A percentile compares a stretch with the other conserved stretches of the same genome.
Conservation (phyloP, 2,797 vertebrate species). For the Steatocranus sp. region DNA sequence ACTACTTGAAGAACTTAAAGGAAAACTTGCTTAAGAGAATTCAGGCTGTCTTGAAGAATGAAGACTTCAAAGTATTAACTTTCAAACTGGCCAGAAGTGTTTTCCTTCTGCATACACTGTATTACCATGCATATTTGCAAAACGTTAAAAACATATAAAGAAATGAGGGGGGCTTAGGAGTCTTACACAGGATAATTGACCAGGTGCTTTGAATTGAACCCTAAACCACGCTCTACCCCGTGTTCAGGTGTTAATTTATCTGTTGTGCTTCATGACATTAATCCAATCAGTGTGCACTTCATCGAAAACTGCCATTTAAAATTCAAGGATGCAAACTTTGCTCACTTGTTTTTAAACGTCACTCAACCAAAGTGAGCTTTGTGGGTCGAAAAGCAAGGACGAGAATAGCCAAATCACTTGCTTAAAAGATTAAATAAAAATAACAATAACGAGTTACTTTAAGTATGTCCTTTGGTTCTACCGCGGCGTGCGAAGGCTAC, state of each 20-base stretch:
- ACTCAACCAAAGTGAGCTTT: fast-evolving
- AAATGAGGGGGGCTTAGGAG: neutral
- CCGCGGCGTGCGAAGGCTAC: neutral
- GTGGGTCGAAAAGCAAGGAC: fast-evolving
- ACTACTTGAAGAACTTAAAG: neutral
- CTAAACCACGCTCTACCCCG: neutral
- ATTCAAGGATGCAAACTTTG: fast-evolving
- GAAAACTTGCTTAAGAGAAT: neutral
- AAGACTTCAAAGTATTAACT: neutral
- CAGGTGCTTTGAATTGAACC: neutral
- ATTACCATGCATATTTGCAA: neutral
- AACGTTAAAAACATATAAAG: neutral
- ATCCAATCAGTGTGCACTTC: neutral
- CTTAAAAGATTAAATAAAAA: neutral
- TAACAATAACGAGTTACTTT: neutral
- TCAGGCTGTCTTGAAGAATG: neutral
- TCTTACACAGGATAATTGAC: fast-evolving
- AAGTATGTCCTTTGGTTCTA: neutral
- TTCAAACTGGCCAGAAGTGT: fast-evolving
- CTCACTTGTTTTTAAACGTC: neutral
- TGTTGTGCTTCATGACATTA: neutral
- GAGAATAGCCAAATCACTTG: neutral
- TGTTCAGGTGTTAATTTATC: neutral
- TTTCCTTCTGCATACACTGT: neutral
- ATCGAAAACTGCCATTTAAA: neutral